Base-by-base conservation (phyloP, 2,888 invertebrate genomes). In the Oxycera nigricornis region DNA sequence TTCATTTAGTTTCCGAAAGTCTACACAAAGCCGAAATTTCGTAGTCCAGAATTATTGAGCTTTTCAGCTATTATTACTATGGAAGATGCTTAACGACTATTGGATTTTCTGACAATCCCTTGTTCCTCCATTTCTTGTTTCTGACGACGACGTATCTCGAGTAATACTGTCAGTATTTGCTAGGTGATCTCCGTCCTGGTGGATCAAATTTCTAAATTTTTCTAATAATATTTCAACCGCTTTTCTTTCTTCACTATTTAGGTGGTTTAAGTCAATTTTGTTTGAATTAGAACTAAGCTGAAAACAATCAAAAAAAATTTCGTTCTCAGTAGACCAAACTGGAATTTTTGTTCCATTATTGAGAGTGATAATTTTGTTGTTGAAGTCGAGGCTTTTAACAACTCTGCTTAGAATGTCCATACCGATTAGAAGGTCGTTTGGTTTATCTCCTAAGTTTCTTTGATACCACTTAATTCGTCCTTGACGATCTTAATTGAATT, bases 1-100 rank as follows among this genome's bases (percentile, higher is more conserved):
- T 1, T 77, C 72, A 28, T 76, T 77, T 9, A 76, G 20, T 28
- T 68, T 75, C 17, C 75, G 39, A 61, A 74, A 76, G 62, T 76
- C 75, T 24, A 76, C 55, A 24, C 68, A 68, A 11, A 77, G 28
- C 9, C 74, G 35, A 17, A 57, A 77, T 72, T 74, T 72, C 76
- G 77, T 1, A 9, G 30, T 4, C 75, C 74, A 7, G 75, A 65
- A 50, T 74, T 74, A 30, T 76, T 73, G 31, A 22, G 14, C 26
- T 50, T 57, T 68, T 76, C 75, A 11, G 59, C 50, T 22, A 77
- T 57, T 28, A 77, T 28, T 11, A 72, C 68, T 17, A 74, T 73
- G n/a, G 67, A 72, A 2, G 72, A 75, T 22, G 67, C 55, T 26
- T 76, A 76, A 11, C 61, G 2, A 28, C 75, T 75, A 7, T 72